Percentiles rank a stretch among this genome's conserved stretches.
Evolutionary conservation across 2,888 invertebrate genomes (phyloP).

Genomic region (Esperia sulphurella): DNA sequence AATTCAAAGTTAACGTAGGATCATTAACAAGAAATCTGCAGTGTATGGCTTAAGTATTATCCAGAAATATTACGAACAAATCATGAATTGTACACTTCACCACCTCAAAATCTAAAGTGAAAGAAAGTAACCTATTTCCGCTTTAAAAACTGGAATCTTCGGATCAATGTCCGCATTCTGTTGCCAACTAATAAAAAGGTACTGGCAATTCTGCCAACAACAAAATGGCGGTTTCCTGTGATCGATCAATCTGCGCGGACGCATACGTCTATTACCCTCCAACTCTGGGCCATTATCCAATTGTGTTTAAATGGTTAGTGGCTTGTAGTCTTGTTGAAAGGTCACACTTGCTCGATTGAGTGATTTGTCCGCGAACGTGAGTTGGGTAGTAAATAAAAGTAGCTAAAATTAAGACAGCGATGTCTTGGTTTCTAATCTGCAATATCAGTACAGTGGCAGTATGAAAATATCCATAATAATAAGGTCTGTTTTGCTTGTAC

Average conservation of each 20-base stretch:
- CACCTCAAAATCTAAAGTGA: background rate
- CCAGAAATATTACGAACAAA: too few relatives aligned
- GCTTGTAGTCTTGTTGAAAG: background rate
- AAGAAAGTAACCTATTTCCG: background rate
- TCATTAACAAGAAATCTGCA: too few relatives aligned
- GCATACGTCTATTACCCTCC: constrained; percentile 25
- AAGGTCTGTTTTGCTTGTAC: too few relatives aligned
- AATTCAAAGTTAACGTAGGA: too few relatives aligned
- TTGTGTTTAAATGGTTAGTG: constrained; percentile 8
- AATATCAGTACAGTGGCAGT: too few relatives aligned
- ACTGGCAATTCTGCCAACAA: constrained; percentile 35
- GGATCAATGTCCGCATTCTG: constrained; percentile 2
- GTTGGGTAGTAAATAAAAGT: too few relatives aligned
- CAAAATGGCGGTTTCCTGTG: constrained; percentile 52
- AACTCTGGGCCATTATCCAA: constrained; percentile 12
- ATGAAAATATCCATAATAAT: too few relatives aligned
- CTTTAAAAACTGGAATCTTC: background rate
- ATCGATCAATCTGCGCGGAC: constrained; percentile 63
- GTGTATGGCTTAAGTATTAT: too few relatives aligned
- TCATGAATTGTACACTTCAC: too few relatives aligned
- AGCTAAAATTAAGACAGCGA: too few relatives aligned
- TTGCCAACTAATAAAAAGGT: constrained; percentile 19
- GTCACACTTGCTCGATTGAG: constrained; percentile 1
- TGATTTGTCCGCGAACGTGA: background rate
- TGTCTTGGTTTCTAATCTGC: too few relatives aligned